These are phyloP conservation scores for Brachionus manjavacas DNA, from an alignment of 1,140 invertebrate genomes.

Conservation along the genomic window DNA sequence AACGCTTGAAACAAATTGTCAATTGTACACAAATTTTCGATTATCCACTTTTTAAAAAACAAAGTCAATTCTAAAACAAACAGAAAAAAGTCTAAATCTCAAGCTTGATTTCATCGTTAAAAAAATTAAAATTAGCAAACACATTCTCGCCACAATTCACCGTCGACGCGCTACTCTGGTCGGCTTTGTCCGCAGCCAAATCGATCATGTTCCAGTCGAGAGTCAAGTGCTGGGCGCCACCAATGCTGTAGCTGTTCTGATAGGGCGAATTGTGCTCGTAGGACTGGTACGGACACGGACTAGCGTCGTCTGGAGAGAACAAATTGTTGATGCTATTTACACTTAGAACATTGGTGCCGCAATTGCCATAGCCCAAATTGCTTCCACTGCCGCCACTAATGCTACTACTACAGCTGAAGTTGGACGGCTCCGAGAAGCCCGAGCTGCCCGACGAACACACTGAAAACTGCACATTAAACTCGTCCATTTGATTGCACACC, in stretches of 20 bases:
- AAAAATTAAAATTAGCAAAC: constrained; percentile 22
- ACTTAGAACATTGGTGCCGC: not conserved
- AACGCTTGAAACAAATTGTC: not conserved
- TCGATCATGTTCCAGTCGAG: constrained; percentile 2
- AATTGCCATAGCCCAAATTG: not conserved
- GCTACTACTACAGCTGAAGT: constrained; percentile 15
- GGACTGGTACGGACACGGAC: not conserved
- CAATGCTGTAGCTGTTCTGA: not conserved
- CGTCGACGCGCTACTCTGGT: too few relatives aligned
- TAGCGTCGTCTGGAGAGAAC: constrained; percentile 3
- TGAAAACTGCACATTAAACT: constrained; percentile 23
- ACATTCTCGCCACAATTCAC: not conserved
- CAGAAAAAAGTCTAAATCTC: not conserved
- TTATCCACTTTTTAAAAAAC: not conserved
- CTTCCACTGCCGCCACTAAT: constrained; percentile 8
- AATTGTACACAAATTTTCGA: not conserved
- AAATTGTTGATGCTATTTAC: constrained; percentile 17
- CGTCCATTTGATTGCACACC: not conserved
- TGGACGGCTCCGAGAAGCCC: constrained; percentile 4
- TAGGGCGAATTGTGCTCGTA: not conserved
- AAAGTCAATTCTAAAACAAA: not conserved
- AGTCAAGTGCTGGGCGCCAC: not conserved
- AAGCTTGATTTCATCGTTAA: constrained; percentile 9
- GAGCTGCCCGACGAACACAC: not conserved
- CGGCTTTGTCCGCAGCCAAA: not conserved